Conservation (phyloP, 1,140 invertebrate genomes). For the Ganaspis sp. region DNA sequence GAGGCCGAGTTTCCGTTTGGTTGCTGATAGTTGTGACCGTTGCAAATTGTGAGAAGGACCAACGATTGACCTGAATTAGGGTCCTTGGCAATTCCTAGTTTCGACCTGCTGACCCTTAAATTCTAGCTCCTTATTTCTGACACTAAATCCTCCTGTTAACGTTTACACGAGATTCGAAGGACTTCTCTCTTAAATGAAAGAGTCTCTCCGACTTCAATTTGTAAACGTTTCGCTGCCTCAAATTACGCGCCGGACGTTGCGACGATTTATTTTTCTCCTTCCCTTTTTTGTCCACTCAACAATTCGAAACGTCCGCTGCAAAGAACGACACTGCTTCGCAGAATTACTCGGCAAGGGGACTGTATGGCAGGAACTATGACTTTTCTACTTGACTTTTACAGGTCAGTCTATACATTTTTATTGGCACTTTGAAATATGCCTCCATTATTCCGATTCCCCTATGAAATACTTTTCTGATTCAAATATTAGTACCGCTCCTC, state of each 20-base stretch:
- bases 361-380: neutral
- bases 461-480: neutral
- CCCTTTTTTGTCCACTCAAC: neutral
- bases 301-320: neutral
- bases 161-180: neutral
- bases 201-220: neutral
- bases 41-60: slow-evolving; percentile 15
- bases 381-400: slow-evolving; percentile 19
- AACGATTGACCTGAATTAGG: slow-evolving; percentile 18
- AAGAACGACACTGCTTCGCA: neutral
- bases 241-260: slow-evolving; percentile 11
- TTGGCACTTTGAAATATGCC: slow-evolving; percentile 21
- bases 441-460: neutral
- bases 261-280: slow-evolving; percentile 22
- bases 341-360: neutral
- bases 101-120: slow-evolving; percentile 21
- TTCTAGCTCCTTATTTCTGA: neutral
- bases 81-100: slow-evolving; percentile 12
- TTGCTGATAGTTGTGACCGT: neutral
- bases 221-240: slow-evolving; percentile 21
- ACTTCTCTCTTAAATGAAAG: neutral
- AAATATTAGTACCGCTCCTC: neutral
- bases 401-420: neutral
- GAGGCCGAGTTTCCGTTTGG: slow-evolving; percentile 36
- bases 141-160: neutral